A percentile compares a stretch with the other conserved stretches of the same genome.
Conservation (phyloP, 2,888 invertebrate genomes). For the Margaritifera margaritifera region DNA sequence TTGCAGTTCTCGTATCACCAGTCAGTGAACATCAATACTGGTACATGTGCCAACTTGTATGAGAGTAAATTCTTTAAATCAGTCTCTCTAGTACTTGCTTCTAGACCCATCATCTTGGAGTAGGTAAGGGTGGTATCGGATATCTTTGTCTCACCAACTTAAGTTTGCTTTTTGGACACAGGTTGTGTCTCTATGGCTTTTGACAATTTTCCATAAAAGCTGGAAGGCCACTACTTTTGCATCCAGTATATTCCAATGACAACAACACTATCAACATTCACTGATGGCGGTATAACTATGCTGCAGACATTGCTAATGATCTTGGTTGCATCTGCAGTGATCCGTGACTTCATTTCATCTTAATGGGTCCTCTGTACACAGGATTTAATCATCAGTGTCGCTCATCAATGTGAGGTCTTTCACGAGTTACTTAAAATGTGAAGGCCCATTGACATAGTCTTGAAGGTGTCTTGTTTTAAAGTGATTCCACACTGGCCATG, state of each 20-base stretch:
- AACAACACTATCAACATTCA: conserved; percentile 12
- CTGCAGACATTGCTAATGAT: conserved; percentile 4
- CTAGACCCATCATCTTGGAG: conserved; percentile 13
- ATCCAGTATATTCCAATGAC: conserved; percentile 10
- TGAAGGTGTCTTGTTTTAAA: conserved; percentile 22
- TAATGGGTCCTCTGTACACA: conserved; percentile 1
- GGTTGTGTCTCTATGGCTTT: conserved; percentile 1
- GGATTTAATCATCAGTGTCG: not conserved
- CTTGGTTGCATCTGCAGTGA: not conserved
- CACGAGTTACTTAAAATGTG: conserved; percentile 13
- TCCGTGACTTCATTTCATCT: not conserved
- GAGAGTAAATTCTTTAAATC: conserved; percentile 6
- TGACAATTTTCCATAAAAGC: conserved; percentile 2
- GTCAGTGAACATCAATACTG: conserved; percentile 22
- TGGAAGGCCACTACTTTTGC: conserved; percentile 8
- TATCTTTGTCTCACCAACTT: conserved; percentile 5
- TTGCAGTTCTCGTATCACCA: conserved; percentile 2
- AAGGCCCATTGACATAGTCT: conserved; percentile 31
- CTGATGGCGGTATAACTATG: not conserved
- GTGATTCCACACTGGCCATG: conserved; percentile 36
- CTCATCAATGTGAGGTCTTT: conserved; percentile 12
- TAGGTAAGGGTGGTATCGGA: conserved; percentile 20
- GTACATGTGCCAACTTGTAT: conserved; percentile 14
- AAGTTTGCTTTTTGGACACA: conserved; percentile 1
- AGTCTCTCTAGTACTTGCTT: conserved; percentile 12